Evolutionary conservation across 2,888 invertebrate genomes (phyloP).

Genomic region (Cheilosia urbana): DNA sequence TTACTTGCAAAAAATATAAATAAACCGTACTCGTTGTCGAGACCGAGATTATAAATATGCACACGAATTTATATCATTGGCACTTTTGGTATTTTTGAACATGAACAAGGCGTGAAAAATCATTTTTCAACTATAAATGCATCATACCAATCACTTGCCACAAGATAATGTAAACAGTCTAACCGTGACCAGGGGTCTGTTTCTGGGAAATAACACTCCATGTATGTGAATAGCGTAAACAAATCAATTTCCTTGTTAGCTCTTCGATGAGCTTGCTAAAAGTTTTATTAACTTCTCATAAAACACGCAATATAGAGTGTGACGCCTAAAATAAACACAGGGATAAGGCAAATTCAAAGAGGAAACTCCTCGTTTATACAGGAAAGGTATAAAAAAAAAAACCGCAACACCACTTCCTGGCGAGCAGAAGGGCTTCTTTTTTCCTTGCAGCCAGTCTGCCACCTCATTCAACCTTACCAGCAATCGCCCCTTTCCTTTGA

Average conservation of each 20-base stretch:
- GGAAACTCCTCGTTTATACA: slow-evolving; percentile 52
- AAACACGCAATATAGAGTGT: slow-evolving; percentile 5
- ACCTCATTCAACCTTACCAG: slow-evolving; percentile 50
- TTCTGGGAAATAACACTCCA: slow-evolving; percentile 50
- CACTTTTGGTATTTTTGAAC: slow-evolving; percentile 36
- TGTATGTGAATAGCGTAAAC: slow-evolving; percentile 19
- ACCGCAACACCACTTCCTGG: slow-evolving; percentile 74
- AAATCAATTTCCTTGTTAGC: slow-evolving; percentile 42
- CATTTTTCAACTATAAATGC: not conserved
- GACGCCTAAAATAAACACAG: slow-evolving; percentile 11
- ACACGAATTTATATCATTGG: not conserved
- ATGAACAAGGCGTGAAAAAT: slow-evolving; percentile 11
- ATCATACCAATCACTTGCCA: not conserved
- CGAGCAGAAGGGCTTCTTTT: slow-evolving; percentile 68
- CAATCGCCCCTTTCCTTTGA: slow-evolving; percentile 22
- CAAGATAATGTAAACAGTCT: slow-evolving; percentile 48
- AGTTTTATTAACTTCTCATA: slow-evolving; percentile 55
- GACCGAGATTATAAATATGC: not conserved
- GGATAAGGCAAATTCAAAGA: slow-evolving; percentile 33
- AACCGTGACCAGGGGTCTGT: slow-evolving; percentile 63
- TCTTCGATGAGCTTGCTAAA: slow-evolving; percentile 13
- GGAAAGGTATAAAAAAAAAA: slow-evolving; percentile 46
- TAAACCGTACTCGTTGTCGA: slow-evolving; percentile 16
- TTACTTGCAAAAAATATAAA: slow-evolving; percentile 46
- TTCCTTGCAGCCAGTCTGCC: slow-evolving; percentile 65